Percentiles rank a stretch among this genome's conserved stretches.
These are phyloP conservation scores for Heteromormyrus szaboi DNA, from an alignment of 2,797 vertebrate genomes.

Conservation along the genomic window DNA sequence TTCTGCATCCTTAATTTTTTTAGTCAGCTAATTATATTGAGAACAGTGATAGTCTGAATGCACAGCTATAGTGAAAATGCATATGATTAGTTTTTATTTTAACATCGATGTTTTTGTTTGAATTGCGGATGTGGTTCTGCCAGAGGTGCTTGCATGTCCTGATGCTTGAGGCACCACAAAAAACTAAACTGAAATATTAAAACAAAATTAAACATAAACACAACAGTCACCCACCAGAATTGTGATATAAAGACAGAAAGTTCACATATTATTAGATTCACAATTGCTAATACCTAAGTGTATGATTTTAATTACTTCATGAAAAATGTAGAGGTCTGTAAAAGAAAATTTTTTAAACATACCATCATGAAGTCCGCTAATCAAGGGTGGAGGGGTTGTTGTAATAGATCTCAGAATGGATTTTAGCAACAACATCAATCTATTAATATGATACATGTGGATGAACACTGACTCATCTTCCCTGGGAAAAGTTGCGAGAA, in stretches of 20 bases:
- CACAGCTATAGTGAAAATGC: neutral
- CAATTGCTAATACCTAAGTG: neutral
- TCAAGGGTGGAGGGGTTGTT: neutral
- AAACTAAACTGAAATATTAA: neutral
- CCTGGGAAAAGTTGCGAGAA: neutral
- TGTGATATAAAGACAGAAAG: neutral
- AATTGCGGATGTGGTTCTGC: neutral
- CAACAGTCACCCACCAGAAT: neutral
- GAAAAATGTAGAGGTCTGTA: neutral
- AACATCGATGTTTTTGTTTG: neutral
- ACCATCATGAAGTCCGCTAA: neutral
- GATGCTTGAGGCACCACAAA: neutral
- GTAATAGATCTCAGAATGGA: neutral
- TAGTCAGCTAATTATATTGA: neutral
- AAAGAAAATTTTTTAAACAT: neutral
- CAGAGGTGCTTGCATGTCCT: neutral
- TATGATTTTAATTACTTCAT: neutral
- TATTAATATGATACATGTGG: neutral
- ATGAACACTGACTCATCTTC: slow-evolving; percentile 1
- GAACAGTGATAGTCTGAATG: neutral
- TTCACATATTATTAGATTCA: neutral
- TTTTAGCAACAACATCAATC: neutral
- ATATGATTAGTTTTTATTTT: neutral
- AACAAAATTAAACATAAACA: neutral
- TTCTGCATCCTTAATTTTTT: neutral